Evolutionary conservation across 2,113 vertebrate genomes (phyloP), one percentile per base, ranked within the genome.

Genomic region (Rhombomys opimus): DNA sequence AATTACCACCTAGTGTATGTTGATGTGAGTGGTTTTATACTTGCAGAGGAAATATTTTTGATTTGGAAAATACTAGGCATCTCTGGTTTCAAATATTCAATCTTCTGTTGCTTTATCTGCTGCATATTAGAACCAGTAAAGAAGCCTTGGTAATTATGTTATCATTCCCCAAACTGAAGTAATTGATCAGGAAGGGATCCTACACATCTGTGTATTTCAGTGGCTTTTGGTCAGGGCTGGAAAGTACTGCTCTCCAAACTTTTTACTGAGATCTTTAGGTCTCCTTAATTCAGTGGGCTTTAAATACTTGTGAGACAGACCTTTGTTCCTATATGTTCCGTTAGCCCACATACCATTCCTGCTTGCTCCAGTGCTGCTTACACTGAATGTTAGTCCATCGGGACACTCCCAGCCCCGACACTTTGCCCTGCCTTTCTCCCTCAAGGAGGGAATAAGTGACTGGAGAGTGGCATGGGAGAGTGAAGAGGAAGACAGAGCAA

Each of bases 71-170:
- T 14, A n/a, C 35, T 27, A 38, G 18, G 27, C 22, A 9, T 77
- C n/a, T 57, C 68, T 61, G n/a, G 41, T 85, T 85, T 46, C 75
- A 63, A 61, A 63, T 12, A 38, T 1, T n/a, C 14, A 13, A 8
- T 52, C 90, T 30, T 63, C 8, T 30, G 50, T 73, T 90, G 14
- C 89, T 50, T 67, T 52, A 75, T 70, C 35, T 50, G 85, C 11
- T 92, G n/a, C 32, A 27, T 63, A 38, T 72, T 18, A 87, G 59
- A 89, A 85, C 38, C 14, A 77, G 11, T 61, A 2, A 35, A 7
- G 25, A 94, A 87, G 22, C 38, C 52, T 94, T 96, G 50, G 86
- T 84, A 57, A 80, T 52, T 73, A n/a, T 38, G 27, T 23, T 85
- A 6, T 70, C 46, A 54, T 32, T 8, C 63, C 6, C n/a, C 32